These are phyloP conservation scores for Ricordea florida DNA, from an alignment of 92 coral and sea anemone species.

Conservation along the genomic window DNA sequence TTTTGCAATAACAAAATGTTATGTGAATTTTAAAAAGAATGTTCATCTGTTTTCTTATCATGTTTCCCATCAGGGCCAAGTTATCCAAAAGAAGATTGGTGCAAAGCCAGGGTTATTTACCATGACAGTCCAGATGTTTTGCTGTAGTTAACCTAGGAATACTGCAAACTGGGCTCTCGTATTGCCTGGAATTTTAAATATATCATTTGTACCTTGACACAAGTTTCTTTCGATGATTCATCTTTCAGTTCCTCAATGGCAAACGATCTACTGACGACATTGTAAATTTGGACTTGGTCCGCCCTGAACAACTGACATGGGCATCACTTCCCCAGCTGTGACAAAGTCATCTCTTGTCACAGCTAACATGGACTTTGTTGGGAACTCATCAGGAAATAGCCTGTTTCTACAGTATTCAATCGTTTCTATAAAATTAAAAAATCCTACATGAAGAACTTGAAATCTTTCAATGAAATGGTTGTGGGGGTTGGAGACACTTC, in stretches of 20 bases:
- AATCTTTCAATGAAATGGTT: background rate
- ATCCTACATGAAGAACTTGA: background rate
- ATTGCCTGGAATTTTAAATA: slow-evolving; percentile 1
- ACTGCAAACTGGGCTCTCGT: too few relatives aligned
- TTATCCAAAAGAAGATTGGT: too few relatives aligned
- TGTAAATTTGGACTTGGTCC: slow-evolving; percentile 64
- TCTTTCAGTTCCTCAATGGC: slow-evolving; percentile 31
- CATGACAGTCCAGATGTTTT: too few relatives aligned
- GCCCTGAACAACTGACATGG: slow-evolving; percentile 63
- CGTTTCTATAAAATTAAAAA: slow-evolving; percentile 43
- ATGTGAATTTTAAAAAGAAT: too few relatives aligned
- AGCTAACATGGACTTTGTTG: slow-evolving; percentile 39
- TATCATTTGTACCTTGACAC: slow-evolving; percentile 25
- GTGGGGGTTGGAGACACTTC: too few relatives aligned
- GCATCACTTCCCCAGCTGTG: slow-evolving; percentile 66
- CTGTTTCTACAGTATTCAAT: slow-evolving; percentile 29
- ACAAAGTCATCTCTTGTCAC: slow-evolving; percentile 30
- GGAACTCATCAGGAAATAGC: slow-evolving; percentile 53
- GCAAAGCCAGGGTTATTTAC: too few relatives aligned
- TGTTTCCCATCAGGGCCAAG: too few relatives aligned
- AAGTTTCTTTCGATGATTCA: slow-evolving; percentile 25
- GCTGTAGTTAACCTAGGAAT: too few relatives aligned
- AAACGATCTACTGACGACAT: slow-evolving; percentile 35
- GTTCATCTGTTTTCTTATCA: too few relatives aligned
- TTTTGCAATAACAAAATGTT: too few relatives aligned